Evolutionary conservation across 2,797 vertebrate genomes (phyloP).

Genomic region (Sebastes steindachneri): DNA sequence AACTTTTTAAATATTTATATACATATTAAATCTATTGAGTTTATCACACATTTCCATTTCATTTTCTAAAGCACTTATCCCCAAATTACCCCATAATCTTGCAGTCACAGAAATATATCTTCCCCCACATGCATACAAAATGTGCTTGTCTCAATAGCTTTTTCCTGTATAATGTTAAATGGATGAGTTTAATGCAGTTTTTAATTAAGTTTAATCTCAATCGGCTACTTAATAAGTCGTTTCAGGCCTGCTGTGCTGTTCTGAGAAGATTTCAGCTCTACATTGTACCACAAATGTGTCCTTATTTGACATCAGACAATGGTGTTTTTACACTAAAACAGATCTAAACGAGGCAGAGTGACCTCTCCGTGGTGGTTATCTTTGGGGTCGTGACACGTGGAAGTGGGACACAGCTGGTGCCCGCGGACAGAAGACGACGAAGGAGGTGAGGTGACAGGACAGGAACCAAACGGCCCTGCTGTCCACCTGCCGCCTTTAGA

Average conservation of each 20-base stretch:
- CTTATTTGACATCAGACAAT: background rate
- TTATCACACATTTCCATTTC: background rate
- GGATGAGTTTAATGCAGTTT: background rate
- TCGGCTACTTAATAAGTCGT: background rate
- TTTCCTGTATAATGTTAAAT: background rate
- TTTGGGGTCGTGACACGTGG: conserved; percentile 60
- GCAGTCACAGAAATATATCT: background rate
- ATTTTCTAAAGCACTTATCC: background rate
- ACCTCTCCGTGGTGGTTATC: conserved; percentile 63
- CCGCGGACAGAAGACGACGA: conserved; percentile 51
- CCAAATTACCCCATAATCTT: background rate
- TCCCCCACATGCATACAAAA: background rate
- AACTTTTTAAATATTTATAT: background rate
- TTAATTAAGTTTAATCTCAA: background rate
- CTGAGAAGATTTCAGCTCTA: background rate
- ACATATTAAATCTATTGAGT: no score
- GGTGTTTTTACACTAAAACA: background rate
- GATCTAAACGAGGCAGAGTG: conserved; percentile 25
- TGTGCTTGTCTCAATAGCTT: background rate
- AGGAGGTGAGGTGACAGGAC: conserved; percentile 32
- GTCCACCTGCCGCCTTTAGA: conserved; percentile 72
- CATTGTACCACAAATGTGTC: conserved; percentile 12
- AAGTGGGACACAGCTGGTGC: conserved; percentile 75
- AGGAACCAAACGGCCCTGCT: conserved; percentile 44
- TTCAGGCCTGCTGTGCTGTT: background rate